Conservation (phyloP, 2,888 invertebrate species). For the Eristalis pertinax region DNA sequence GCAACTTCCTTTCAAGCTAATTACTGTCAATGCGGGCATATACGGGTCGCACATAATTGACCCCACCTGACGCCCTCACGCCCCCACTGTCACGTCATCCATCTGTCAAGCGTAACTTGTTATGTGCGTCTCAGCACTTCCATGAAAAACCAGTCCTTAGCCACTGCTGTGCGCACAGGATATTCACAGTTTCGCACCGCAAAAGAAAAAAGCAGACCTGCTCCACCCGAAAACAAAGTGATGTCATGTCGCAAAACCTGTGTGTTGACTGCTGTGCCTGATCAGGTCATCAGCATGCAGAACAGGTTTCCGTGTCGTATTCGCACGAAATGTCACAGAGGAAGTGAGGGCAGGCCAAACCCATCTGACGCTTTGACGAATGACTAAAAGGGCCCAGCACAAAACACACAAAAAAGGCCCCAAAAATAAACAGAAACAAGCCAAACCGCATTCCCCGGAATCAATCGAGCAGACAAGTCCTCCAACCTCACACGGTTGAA, state of each 20-base stretch:
- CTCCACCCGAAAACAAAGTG: slow-evolving; percentile 38
- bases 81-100: not conserved
- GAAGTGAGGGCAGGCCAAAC: slow-evolving; percentile 27
- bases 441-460: slow-evolving; percentile 14
- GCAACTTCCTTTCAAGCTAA: not conserved
- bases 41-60: not conserved
- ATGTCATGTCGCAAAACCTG: slow-evolving; percentile 57
- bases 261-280: slow-evolving; percentile 20
- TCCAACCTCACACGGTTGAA: slow-evolving; percentile 15
- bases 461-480: slow-evolving; percentile 42
- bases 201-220: not conserved
- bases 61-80: not conserved
- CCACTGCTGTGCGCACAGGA: not conserved
- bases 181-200: not conserved
- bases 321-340: slow-evolving; percentile 41
- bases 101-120: not conserved
- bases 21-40: not conserved
- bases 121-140: not conserved
- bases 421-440: not conserved
- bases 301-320: slow-evolving; percentile 55
- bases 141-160: not conserved
- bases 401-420: not conserved
- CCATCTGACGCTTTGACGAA: not conserved
- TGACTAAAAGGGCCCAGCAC: slow-evolving; percentile 8
- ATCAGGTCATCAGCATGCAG: slow-evolving; percentile 68